Evolutionary conservation across 2,113 vertebrate species (phyloP).

Genomic region (Puffinus mauretanicus): DNA sequence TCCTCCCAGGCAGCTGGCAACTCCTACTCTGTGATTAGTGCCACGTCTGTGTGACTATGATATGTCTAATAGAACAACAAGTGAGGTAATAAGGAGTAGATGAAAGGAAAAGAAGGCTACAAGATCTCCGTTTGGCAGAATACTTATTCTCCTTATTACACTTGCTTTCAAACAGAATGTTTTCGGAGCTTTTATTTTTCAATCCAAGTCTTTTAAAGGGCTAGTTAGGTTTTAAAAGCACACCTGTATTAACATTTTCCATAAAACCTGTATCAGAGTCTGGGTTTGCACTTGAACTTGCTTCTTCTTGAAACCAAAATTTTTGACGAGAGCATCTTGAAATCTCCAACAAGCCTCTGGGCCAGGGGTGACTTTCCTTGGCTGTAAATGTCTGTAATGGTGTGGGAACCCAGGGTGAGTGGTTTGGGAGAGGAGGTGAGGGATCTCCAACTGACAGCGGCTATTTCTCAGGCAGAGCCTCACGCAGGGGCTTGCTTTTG

Average conservation of each 20-base stretch:
- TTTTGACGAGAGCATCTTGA: neutral
- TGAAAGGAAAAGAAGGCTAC: neutral
- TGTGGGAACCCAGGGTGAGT: neutral
- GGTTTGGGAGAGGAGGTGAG: neutral
- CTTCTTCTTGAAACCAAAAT: neutral
- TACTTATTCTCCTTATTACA: neutral
- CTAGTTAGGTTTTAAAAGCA: neutral
- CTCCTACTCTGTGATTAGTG: conserved; percentile 41
- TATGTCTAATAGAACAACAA: conserved; percentile 16
- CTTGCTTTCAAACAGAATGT: neutral
- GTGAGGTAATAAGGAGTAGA: neutral
- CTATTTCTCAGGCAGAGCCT: neutral
- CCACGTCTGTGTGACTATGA: neutral
- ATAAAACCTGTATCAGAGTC: neutral
- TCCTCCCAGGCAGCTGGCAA: conserved; percentile 41
- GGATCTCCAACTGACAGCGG: neutral
- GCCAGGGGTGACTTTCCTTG: neutral
- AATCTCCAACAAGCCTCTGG: neutral
- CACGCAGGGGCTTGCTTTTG: rapidly evolving
- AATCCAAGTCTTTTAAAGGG: neutral
- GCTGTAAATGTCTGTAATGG: neutral
- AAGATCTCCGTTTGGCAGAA: neutral
- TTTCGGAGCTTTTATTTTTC: neutral
- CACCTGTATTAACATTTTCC: neutral
- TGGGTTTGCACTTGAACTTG: neutral